phyloP scores from a whole-genome alignment of 1,140 invertebrate genomes.

The Zaprionus kolodkinae region DNA sequence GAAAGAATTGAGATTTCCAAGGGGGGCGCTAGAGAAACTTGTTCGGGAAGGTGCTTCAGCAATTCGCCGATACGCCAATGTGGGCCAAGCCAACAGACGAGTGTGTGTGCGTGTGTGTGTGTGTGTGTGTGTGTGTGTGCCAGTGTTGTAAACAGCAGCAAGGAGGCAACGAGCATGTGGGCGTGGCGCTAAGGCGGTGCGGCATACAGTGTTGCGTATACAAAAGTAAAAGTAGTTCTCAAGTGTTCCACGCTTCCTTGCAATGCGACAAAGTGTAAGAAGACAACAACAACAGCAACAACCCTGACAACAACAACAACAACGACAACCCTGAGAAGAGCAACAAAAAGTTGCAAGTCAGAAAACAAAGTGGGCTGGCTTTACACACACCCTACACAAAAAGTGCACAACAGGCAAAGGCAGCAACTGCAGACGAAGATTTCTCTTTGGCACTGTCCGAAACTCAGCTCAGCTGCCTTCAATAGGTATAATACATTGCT shows the following conservation, averaged over 20 bases:
- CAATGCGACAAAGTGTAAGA: constrained; percentile 77
- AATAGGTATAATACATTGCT: constrained; percentile 26
- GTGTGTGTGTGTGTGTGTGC: constrained; percentile 6
- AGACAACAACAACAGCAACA: constrained; percentile 43
- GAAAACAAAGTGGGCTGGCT: constrained; percentile 68
- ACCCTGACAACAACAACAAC: constrained; percentile 13
- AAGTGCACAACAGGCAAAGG: not conserved
- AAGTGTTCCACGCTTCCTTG: constrained; percentile 69
- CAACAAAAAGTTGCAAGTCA: constrained; percentile 72
- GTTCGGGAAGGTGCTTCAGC: constrained; percentile 51
- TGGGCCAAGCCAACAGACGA: constrained; percentile 16
- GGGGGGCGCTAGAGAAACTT: constrained; percentile 36
- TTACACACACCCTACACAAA: constrained; percentile 57
- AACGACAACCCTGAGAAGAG: not conserved
- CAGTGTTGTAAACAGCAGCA: constrained; percentile 14
- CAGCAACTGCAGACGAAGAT: constrained; percentile 26
- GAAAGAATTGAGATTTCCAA: constrained; percentile 43
- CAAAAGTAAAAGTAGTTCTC: constrained; percentile 80
- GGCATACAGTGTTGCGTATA: constrained; percentile 65
- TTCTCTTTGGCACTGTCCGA: constrained; percentile 27
- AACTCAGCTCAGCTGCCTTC: constrained; percentile 34
- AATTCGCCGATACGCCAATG: constrained; percentile 47
- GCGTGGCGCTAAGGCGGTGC: constrained; percentile 27
- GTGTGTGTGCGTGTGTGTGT: not conserved
- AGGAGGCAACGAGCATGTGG: not conserved